A percentile compares a stretch with the other conserved stretches of the same genome.
phyloP scores from a whole-genome alignment of 2,797 vertebrate species.

The Furcifer pardalis region DNA sequence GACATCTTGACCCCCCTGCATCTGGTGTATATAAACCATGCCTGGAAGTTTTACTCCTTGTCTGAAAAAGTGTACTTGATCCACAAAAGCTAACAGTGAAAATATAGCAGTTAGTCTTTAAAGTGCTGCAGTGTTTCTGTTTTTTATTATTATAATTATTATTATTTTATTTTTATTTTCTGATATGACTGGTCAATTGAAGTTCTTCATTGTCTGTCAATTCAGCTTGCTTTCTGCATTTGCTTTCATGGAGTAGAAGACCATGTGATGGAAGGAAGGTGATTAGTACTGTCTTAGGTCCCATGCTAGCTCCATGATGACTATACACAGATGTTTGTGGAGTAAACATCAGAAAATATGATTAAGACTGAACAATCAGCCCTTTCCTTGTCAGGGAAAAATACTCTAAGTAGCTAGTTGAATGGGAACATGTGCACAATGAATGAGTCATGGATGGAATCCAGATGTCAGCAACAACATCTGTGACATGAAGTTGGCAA shows the following conservation, averaged over 20 bases:
- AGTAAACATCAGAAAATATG: conserved; percentile 60
- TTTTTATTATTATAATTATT: no score
- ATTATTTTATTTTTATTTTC: no score
- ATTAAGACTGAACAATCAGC: conserved; percentile 59
- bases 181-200: no score
- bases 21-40: no score
- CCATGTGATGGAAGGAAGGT: background rate
- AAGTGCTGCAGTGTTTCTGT: no score
- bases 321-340: conserved; percentile 66
- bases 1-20: no score
- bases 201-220: background rate
- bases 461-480: conserved; percentile 64
- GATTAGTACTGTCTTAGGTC: conserved; percentile 21
- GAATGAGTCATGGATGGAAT: conserved; percentile 37
- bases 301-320: conserved; percentile 48
- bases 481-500: conserved; percentile 56
- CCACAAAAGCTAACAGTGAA: no score
- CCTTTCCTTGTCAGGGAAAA: conserved; percentile 45
- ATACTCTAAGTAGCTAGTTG: conserved; percentile 41
- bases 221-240: background rate
- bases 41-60: no score
- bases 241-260: conserved; percentile 23
- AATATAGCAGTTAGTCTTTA: no score
- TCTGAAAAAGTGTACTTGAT: no score
- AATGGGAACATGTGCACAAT: conserved; percentile 62